A percentile compares a stretch with the other conserved stretches of the same genome.
These are phyloP conservation scores for Leucophenga varia DNA, from an alignment of 1,140 invertebrate species.

Conservation along the genomic window DNA sequence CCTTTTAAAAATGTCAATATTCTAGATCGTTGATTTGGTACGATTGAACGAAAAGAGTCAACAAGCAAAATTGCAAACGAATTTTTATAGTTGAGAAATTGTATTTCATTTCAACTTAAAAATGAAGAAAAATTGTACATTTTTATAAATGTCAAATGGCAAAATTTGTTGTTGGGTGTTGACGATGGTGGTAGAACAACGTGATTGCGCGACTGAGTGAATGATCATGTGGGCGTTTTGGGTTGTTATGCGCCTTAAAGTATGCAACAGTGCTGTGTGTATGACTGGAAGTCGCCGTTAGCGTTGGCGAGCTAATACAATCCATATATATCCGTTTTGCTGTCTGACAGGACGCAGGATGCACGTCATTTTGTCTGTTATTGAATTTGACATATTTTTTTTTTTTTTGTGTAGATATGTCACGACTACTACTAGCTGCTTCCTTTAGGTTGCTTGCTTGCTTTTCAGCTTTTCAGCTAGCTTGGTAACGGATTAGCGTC, in stretches of 20 bases:
- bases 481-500: slow-evolving; percentile 38
- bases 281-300: slow-evolving; percentile 27
- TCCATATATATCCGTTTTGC: too few relatives aligned
- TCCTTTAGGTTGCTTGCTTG: too few relatives aligned
- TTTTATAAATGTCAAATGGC: slow-evolving; percentile 39
- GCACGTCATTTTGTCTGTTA: slow-evolving; percentile 17
- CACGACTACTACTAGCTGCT: too few relatives aligned
- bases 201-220: slow-evolving; percentile 4
- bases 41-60: slow-evolving; percentile 1
- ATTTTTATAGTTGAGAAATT: slow-evolving; percentile 48
- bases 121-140: slow-evolving; percentile 52
- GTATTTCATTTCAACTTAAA: slow-evolving; percentile 53
- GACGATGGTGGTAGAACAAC: slow-evolving; percentile 1
- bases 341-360: neutral
- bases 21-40: neutral
- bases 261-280: neutral
- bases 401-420: too few relatives aligned
- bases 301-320: too few relatives aligned
- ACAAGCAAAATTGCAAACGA: slow-evolving; percentile 44
- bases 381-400: slow-evolving; percentile 49
- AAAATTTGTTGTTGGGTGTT: too few relatives aligned
- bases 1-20: slow-evolving; percentile 53
- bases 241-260: neutral
- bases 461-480: too few relatives aligned
- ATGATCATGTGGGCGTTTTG: neutral